Percentiles rank a stretch among this genome's conserved stretches.
These are phyloP conservation scores for Ichneumoninae sp. DNA, from an alignment of 2,888 invertebrate genomes.

Conservation along the genomic window DNA sequence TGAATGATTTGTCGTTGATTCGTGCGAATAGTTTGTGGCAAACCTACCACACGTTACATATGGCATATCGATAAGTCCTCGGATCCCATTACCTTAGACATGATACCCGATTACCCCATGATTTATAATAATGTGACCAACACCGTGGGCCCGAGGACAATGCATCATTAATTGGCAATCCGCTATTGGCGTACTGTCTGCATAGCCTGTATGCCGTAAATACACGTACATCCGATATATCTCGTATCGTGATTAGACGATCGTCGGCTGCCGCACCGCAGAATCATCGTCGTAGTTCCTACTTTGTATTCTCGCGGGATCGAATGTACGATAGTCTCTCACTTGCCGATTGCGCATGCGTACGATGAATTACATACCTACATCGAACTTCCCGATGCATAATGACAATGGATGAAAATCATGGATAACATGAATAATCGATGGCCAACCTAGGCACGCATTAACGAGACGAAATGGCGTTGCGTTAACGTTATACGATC, in stretches of 20 bases:
- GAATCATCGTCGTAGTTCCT: slow-evolving; percentile 22
- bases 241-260: slow-evolving; percentile 34
- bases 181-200: slow-evolving; percentile 44
- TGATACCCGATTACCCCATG: slow-evolving; percentile 60
- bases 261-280: slow-evolving; percentile 42
- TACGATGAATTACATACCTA: slow-evolving; percentile 1
- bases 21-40: slow-evolving; percentile 16
- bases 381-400: slow-evolving; percentile 19
- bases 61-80: slow-evolving; percentile 56
- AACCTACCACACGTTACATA: slow-evolving; percentile 24
- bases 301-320: slow-evolving; percentile 3
- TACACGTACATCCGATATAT: slow-evolving; percentile 21
- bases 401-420: slow-evolving; percentile 43
- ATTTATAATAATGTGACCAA: slow-evolving; percentile 59
- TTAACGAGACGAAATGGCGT: slow-evolving; percentile 55
- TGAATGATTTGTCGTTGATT: not conserved
- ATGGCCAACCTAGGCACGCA: slow-evolving; percentile 32
- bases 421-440: slow-evolving; percentile 39
- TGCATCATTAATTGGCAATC: slow-evolving; percentile 59
- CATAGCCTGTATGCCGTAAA: slow-evolving; percentile 10
- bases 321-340: slow-evolving; percentile 19
- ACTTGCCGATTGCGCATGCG: slow-evolving; percentile 27
- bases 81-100: slow-evolving; percentile 58
- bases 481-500: slow-evolving; percentile 49
- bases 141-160: slow-evolving; percentile 57